Percentiles rank a stretch among this genome's conserved stretches.
Conservation (phyloP, 2,888 invertebrate species). For the Hemithea aestivaria region DNA sequence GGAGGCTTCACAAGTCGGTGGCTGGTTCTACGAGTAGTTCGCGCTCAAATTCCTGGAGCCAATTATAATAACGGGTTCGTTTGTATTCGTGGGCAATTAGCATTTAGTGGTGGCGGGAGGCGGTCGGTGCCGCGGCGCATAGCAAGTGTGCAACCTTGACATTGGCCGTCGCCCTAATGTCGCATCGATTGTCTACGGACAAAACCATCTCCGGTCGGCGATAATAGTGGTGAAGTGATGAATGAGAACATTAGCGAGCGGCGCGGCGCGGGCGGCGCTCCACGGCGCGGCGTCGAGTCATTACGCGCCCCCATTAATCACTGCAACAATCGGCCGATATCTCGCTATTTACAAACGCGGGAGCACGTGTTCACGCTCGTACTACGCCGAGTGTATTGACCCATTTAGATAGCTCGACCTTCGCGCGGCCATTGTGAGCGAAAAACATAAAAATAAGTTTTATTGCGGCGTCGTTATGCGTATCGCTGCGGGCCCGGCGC, state of each 20-base stretch:
- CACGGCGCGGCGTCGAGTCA: conserved; percentile 59
- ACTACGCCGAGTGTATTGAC: conserved; percentile 78
- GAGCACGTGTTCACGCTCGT: conserved; percentile 76
- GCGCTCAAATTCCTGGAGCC: conserved; percentile 19
- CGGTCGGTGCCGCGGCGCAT: conserved; percentile 45
- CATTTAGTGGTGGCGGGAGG: conserved; percentile 43
- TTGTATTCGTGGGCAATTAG: conserved; percentile 50
- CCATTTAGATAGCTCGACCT: conserved; percentile 80
- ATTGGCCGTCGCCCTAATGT: conserved; percentile 70
- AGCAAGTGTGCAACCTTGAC: conserved; percentile 76
- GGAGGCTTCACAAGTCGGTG: too few species aligned
- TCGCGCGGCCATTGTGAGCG: conserved; percentile 79
- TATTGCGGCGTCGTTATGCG: conserved; percentile 79
- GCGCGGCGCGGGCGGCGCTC: conserved; percentile 39
- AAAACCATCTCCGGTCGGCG: conserved; percentile 65
- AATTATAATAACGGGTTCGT: conserved; percentile 46
- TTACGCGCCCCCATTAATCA: conserved; percentile 79
- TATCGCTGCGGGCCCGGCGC: conserved; percentile 63
- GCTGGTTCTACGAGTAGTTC: conserved; percentile 1
- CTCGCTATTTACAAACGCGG: conserved; percentile 79
- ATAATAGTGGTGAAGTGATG: conserved; percentile 72
- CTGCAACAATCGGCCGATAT: conserved; percentile 80
- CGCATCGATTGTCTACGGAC: conserved; percentile 67
- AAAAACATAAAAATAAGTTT: conserved; percentile 80
- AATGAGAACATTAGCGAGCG: conserved; percentile 73